Conservation (phyloP, 2,888 invertebrate species). For the Acanthococcus lagerstroemiae region DNA sequence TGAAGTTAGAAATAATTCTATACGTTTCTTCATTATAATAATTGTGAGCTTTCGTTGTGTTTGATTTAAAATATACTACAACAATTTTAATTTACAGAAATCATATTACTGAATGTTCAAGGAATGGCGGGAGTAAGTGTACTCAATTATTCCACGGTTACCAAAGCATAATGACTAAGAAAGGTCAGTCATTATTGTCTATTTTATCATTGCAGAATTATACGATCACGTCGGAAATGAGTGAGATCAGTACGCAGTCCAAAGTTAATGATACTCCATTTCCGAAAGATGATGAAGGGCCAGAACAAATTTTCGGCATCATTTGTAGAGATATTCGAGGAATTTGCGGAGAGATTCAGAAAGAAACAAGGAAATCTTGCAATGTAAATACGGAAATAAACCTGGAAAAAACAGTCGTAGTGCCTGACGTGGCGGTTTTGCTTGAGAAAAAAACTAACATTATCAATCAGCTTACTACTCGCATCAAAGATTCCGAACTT, state of each 20-base stretch:
- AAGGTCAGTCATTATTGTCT: no score
- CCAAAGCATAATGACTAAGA: no score
- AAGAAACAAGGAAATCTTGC: background rate
- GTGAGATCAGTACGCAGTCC: background rate
- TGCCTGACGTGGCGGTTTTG: background rate
- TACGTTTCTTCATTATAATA: no score
- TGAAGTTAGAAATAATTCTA: no score
- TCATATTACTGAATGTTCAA: no score
- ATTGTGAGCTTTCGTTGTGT: no score
- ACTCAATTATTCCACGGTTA: no score
- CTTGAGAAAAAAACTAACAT: background rate
- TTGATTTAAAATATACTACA: no score
- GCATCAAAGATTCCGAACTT: background rate
- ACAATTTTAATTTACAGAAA: no score
- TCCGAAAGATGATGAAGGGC: background rate
- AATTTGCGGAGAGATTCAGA: background rate
- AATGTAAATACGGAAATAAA: background rate
- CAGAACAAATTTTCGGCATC: background rate
- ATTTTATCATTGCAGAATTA: background rate
- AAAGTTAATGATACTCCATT: background rate
- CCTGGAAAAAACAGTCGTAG: background rate
- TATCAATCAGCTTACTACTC: background rate
- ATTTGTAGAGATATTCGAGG: background rate
- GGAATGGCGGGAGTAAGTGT: no score
- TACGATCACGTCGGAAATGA: background rate